A percentile compares a stretch with the other conserved stretches of the same genome.
Conservation (phyloP, 92 coral and sea anemone genomes). For the Galaxea fascicularis region DNA sequence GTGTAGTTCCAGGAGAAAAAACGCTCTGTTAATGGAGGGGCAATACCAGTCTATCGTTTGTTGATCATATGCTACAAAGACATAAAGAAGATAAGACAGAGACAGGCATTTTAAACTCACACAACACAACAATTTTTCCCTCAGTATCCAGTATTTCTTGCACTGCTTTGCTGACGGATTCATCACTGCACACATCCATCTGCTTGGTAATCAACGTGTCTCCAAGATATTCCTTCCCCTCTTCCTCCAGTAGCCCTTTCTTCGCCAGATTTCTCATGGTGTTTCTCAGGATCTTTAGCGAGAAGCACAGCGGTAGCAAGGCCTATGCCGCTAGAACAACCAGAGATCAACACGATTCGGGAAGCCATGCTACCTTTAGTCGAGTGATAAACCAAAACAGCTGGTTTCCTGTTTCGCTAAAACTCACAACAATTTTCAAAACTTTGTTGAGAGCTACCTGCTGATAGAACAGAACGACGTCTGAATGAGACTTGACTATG, state of each 20-base stretch:
- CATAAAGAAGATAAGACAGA: not conserved
- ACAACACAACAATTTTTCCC: constrained; percentile 78
- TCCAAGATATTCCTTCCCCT: constrained; percentile 60
- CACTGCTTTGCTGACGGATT: constrained; percentile 71
- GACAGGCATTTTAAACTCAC: constrained; percentile 41
- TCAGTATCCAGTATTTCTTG: constrained; percentile 72
- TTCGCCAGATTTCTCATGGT: constrained; percentile 83
- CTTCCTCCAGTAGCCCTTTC: constrained; percentile 77
- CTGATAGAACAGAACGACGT: too few relatives aligned
- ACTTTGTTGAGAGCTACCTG: too few relatives aligned
- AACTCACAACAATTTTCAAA: not conserved
- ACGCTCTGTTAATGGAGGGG: not conserved
- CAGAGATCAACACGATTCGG: constrained; percentile 64
- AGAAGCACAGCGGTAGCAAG: constrained; percentile 68
- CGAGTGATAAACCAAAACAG: not conserved
- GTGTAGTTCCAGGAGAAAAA: too few relatives aligned
- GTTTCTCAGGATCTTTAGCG: constrained; percentile 69
- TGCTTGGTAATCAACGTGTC: constrained; percentile 72
- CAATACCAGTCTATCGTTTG: not conserved
- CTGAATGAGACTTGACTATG: too few relatives aligned
- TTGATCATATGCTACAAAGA: not conserved
- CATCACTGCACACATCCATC: constrained; percentile 82
- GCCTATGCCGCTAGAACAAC: constrained; percentile 78
- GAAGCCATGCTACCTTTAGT: constrained; percentile 4
- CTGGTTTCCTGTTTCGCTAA: too few relatives aligned